Evolutionary conservation across 2,113 vertebrate genomes (phyloP), one percentile per base, ranked within the genome.

Genomic region (Cyrtonyx montezumae): DNA sequence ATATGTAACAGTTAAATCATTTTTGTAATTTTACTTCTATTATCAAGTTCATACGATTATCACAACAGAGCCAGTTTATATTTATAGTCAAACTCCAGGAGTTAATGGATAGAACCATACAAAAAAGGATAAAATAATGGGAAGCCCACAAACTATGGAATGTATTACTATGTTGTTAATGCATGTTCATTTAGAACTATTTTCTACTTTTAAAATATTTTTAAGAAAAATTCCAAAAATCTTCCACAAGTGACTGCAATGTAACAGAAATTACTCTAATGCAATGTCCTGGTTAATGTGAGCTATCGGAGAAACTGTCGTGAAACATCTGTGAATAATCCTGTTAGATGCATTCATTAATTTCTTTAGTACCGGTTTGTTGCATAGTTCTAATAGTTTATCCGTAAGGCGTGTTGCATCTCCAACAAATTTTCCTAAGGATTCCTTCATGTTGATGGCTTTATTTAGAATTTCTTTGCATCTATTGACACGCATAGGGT

Each of bases 401-500:
- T 99, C 99, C 1, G 99, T 99, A 73, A 99, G 97, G 75, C 98
- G 98, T 91, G 98, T 99, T 77, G 99, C 98, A 88, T 99, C 99
- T 84, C 98, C 98, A 36, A 99, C 98, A 95, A 99, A 99, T 94
- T 99, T 99, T 75, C 98, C 98, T 94, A 99, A 97, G 22, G 98
- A 98, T 16, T 95, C 97, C 94, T 99, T 98, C 96, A 99, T 98
- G 81, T 97, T 97, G 95, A 98, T 97, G 21, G 98, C 99, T 97
- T 98, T 99, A 90, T 98, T 98, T 32, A 99, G 96, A 79, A 99
- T 99, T 97, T 99, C 99, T 96, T 99, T 99, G 95, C 99, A 99
- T 96, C 99, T 98, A 26, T 98, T 99, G 95, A 98, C 99, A 68
- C 99, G 98, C 92, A 97, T 99, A 43, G 98, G 98, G 94, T 99